Evolutionary conservation across 2,797 vertebrate genomes (phyloP), one percentile per base, ranked within the genome.

Genomic region (Schizopygopsis malacanthus): DNA sequence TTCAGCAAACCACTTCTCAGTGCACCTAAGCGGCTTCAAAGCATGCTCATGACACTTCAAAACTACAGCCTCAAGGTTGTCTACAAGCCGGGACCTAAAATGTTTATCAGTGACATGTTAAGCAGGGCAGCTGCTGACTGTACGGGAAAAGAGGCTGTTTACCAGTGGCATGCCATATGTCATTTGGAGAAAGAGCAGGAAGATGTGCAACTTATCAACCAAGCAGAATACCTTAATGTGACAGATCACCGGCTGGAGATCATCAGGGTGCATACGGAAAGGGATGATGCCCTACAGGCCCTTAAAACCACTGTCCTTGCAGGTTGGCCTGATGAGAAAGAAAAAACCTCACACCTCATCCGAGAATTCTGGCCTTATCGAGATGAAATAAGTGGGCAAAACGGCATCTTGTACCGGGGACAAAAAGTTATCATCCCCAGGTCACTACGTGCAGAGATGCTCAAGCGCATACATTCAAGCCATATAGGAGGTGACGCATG

Each of bases 381-480:
- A 47, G 45, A 47, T 47, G 11, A 47, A 13, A 47, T 43, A 16
- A 50, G 75, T 67, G 52, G 28, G 0, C 86, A 87, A 41, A 79
- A 87, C 20, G 75, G 85, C 4, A 61, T 87, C 22, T 18, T 87
- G 5, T 90, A 71, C 47, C 25, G 50, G 13, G 67, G 87, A 0
- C 75, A 88, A 18, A 83, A 67, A 65, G 82, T 86, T 16, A 71
- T 88, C 16, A 88, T 87, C 6, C 82, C 79, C 8, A 85, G 61
- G 28, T 86, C 85, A 20, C 20, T 88, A 28, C 25, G 15, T 15
- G n/a, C 70, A 59, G 61, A 89, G 81, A 70, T 87, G 84, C 52
- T 85, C 0, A 37, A 37, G 4, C 16, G 25, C 2, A 43, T 45
- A 28, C 76, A 88, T 6, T 87, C 63, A 45, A 88, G 81, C 28